These are phyloP conservation scores for Gallirallus australis DNA, from an alignment of 2,797 vertebrate genomes.

Conservation along the genomic window DNA sequence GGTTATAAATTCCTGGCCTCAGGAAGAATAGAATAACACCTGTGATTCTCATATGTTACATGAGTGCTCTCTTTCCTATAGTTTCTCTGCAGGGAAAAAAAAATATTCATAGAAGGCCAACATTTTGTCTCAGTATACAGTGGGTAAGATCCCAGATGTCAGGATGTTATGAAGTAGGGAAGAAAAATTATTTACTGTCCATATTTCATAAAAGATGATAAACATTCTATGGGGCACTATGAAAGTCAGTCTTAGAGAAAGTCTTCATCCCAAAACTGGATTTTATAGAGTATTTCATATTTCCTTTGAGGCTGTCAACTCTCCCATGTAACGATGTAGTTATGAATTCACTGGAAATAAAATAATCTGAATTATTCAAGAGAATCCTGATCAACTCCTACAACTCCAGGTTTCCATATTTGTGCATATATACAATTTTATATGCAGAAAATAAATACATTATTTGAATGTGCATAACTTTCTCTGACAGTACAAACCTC, in stretches of 20 bases:
- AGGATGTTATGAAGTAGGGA: background rate
- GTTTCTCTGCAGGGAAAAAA: background rate
- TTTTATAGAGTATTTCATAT: background rate
- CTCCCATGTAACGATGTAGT: background rate
- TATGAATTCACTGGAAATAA: constrained; percentile 4
- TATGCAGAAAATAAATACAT: background rate
- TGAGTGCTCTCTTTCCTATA: background rate
- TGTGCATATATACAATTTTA: background rate
- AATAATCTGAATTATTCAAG: constrained; percentile 19
- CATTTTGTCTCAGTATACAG: background rate
- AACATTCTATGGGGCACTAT: background rate
- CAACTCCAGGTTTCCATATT: background rate
- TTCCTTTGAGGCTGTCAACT: background rate
- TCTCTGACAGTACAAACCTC: background rate
- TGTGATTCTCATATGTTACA: background rate
- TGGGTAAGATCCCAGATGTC: background rate
- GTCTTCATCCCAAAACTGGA: background rate
- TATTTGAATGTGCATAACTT: constrained; percentile 27
- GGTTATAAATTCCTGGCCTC: background rate
- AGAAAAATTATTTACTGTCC: background rate
- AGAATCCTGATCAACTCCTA: background rate
- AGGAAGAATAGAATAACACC: background rate
- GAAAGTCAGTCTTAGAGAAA: background rate
- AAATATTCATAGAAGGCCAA: background rate
- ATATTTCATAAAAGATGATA: background rate